A percentile compares a stretch with the other conserved stretches of the same genome.
Conservation (phyloP, 1,140 invertebrate species). For the Drosophila cardini region DNA sequence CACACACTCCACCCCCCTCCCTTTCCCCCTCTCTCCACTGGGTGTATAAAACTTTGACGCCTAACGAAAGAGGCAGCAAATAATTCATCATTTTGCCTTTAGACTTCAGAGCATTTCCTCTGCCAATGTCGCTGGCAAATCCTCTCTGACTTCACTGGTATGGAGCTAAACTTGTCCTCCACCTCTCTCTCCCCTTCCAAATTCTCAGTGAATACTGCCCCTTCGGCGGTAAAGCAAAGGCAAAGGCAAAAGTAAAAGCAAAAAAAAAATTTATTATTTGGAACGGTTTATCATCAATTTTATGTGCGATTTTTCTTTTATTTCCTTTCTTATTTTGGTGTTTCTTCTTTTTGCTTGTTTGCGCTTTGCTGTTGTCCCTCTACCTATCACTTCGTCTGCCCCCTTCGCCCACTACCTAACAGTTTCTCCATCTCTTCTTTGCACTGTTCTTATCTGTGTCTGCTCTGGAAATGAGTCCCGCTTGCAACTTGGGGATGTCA, state of each 20-base stretch:
- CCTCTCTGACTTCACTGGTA: constrained; percentile 38
- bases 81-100: constrained; percentile 81
- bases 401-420: not conserved
- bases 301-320: constrained; percentile 72
- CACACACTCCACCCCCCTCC: not conserved
- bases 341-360: constrained; percentile 49
- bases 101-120: constrained; percentile 72
- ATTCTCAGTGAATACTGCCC: constrained; percentile 14
- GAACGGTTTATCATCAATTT: constrained; percentile 83
- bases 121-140: constrained; percentile 56
- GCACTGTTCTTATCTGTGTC: constrained; percentile 31
- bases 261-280: constrained; percentile 75
- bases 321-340: constrained; percentile 35
- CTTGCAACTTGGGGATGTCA: constrained; percentile 24
- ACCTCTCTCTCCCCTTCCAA: not conserved
- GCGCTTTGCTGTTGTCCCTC: constrained; percentile 39
- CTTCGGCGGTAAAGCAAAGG: constrained; percentile 13
- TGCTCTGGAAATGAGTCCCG: constrained; percentile 60
- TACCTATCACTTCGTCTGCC: too few species aligned
- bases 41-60: constrained; percentile 69
- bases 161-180: constrained; percentile 36
- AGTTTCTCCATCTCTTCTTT: constrained; percentile 10
- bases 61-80: constrained; percentile 81
- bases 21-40: not conserved
- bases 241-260: too few species aligned